A percentile compares a stretch with the other conserved stretches of the same genome.
phyloP scores from a whole-genome alignment of 2,888 invertebrate species.

The Pantelozetes paolii region DNA sequence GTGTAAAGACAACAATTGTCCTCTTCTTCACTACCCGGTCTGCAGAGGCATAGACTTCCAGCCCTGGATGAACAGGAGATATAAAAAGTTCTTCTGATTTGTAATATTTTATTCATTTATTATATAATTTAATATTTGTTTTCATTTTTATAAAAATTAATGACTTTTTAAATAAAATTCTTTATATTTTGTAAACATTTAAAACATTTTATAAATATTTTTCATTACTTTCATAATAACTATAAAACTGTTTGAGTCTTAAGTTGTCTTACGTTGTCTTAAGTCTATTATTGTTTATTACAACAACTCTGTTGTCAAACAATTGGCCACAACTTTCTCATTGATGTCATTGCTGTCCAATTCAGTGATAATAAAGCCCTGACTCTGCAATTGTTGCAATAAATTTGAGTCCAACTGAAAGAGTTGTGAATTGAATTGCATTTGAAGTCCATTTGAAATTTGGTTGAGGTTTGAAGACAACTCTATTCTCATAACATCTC shows the following conservation, averaged over 20 bases:
- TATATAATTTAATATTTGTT: too few relatives aligned
- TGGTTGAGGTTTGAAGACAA: not conserved
- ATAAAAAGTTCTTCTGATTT: constrained; percentile 18
- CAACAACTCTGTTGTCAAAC: too few relatives aligned
- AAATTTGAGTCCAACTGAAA: constrained; percentile 56
- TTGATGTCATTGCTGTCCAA: not conserved
- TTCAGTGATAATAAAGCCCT: constrained; percentile 52
- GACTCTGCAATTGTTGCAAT: constrained; percentile 54
- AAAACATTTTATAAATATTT: too few relatives aligned
- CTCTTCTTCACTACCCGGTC: constrained; percentile 11
- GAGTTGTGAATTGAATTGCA: constrained; percentile 51
- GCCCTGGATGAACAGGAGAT: constrained; percentile 26
- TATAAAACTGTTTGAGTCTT: too few relatives aligned
- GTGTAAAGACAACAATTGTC: constrained; percentile 37
- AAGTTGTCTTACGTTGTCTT: too few relatives aligned
- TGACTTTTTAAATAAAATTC: too few relatives aligned
- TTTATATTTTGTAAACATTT: too few relatives aligned
- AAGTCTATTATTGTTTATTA: too few relatives aligned
- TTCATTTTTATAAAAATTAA: too few relatives aligned
- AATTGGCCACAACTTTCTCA: too few relatives aligned
- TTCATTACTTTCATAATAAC: too few relatives aligned
- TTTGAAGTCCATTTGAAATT: constrained; percentile 52
- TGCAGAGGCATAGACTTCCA: constrained; percentile 29
- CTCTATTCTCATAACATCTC: constrained; percentile 53
- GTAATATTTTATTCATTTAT: too few relatives aligned